Base-by-base conservation (phyloP, 2,888 invertebrate species). In the Melinaea menophilus region DNA sequence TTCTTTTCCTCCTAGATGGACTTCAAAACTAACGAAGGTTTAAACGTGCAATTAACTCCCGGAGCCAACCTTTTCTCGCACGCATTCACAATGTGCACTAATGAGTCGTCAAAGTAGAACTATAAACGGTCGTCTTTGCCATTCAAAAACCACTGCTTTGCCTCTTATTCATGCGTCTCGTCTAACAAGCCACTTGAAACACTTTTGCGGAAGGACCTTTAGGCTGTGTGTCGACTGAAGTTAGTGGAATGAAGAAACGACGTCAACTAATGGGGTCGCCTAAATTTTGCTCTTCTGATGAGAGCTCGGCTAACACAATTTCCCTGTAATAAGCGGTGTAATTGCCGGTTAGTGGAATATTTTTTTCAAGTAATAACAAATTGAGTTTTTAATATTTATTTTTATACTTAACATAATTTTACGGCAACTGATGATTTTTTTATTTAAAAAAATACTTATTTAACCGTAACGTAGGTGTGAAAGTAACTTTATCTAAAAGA, bases 21-120 rank as follows among this genome's bases (percentile, higher is more conserved):
- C 60, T 55, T 11, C 5, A 55, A 35, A 60, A 60, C 55, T 55
- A 47, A 35, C 35, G 60, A 47, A 46, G 55, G 47, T 31, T 56
- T 56, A 60, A 55, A 55, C 55, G 55, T 35, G 46, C 60, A 55
- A 55, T 60, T 60, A 60, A 13, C 55, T 60, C 34, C 55, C 55
- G 31, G 55, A 46, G 13, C 41, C 31, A 51, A 31, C 51, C 51
- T 51, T 7, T 51, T 51, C 51, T 58, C 55, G 11, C 61, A 61
- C 61, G 48, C 61, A 61, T 66, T 31, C 12, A 54, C 62, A 66
- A 64, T 46, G 57, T 48, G 51, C 35, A 34, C 62, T 66, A 66
- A 64, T 66, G 66, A 64, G 61, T 55, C 61, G 62, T 59, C 55
- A 48, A 57, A 63, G 65, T 58, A 60, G 51, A 61, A 61, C 66